Conservation (phyloP, 2,797 vertebrate species). For the Tokudaia muenninki region DNA sequence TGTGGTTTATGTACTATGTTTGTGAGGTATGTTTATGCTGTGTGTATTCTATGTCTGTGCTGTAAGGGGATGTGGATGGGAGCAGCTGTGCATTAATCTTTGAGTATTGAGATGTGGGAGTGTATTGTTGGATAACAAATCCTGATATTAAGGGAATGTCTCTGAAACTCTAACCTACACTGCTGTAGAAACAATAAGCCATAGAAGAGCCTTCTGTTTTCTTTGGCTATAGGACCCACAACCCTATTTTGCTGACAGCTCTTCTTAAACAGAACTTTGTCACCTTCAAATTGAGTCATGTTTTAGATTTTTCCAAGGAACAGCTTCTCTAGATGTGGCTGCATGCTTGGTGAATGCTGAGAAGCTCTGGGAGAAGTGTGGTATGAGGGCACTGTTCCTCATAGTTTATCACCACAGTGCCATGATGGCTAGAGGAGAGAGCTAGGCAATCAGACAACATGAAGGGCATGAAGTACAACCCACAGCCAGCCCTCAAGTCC, state of each 20-base stretch:
- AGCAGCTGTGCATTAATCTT: slow-evolving; percentile 32
- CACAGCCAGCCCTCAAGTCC: background rate
- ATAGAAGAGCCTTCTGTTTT: background rate
- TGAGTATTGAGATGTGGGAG: slow-evolving; percentile 5
- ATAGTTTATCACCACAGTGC: background rate
- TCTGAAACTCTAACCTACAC: background rate
- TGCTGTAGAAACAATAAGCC: background rate
- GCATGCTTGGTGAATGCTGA: background rate
- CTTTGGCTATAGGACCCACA: background rate
- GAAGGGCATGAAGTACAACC: background rate
- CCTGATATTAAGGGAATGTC: background rate
- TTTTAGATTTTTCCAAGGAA: background rate
- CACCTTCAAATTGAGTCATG: background rate
- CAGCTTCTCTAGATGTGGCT: background rate
- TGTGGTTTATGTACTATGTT: background rate
- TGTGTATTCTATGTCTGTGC: background rate
- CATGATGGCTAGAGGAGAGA: background rate
- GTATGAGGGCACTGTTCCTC: background rate
- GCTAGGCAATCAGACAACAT: background rate
- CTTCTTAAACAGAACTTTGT: slow-evolving; percentile 11
- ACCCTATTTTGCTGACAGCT: background rate
- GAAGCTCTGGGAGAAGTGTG: background rate
- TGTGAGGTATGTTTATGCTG: background rate
- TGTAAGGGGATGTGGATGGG: background rate
- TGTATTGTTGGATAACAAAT: slow-evolving; percentile 42